A percentile compares a stretch with the other conserved stretches of the same genome.
Evolutionary conservation across 2,888 invertebrate species (phyloP).

Genomic region (Cybosia mesomella): DNA sequence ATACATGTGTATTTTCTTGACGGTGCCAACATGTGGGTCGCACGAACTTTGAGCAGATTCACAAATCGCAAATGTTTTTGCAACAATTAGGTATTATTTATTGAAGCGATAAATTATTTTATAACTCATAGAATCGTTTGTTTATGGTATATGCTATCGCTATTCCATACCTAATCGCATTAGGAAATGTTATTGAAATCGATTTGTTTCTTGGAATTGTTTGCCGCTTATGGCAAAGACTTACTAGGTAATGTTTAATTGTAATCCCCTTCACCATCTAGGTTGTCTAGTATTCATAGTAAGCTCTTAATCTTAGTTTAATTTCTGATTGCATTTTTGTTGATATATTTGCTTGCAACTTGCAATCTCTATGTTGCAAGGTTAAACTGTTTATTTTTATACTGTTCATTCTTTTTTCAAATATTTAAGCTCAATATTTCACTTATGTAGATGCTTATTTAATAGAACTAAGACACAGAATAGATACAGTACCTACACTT

Average conservation of each 20-base stretch:
- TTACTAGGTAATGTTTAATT: too few relatives aligned
- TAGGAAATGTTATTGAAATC: conserved; percentile 14
- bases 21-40: conserved; percentile 40
- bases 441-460: too few relatives aligned
- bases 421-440: not conserved
- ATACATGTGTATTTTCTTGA: not conserved
- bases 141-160: conserved; percentile 21
- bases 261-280: too few relatives aligned
- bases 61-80: conserved; percentile 17
- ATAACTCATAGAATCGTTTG: conserved; percentile 5
- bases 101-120: conserved; percentile 17
- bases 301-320: too few relatives aligned
- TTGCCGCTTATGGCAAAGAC: conserved; percentile 4
- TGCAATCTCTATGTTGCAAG: too few relatives aligned
- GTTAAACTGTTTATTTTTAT: not conserved
- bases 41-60: conserved; percentile 11
- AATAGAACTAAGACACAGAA: too few relatives aligned
- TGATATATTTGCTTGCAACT: too few relatives aligned
- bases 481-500: too few relatives aligned
- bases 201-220: conserved; percentile 12
- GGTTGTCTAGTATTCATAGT: too few relatives aligned
- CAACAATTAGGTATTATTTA: conserved; percentile 16
- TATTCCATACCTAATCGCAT: conserved; percentile 10
- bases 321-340: too few relatives aligned
- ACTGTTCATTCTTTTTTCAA: not conserved